Percentiles rank a stretch among this genome's conserved stretches.
These are phyloP conservation scores for Agrilus planipennis DNA, from an alignment of 1,140 invertebrate genomes.

Conservation along the genomic window DNA sequence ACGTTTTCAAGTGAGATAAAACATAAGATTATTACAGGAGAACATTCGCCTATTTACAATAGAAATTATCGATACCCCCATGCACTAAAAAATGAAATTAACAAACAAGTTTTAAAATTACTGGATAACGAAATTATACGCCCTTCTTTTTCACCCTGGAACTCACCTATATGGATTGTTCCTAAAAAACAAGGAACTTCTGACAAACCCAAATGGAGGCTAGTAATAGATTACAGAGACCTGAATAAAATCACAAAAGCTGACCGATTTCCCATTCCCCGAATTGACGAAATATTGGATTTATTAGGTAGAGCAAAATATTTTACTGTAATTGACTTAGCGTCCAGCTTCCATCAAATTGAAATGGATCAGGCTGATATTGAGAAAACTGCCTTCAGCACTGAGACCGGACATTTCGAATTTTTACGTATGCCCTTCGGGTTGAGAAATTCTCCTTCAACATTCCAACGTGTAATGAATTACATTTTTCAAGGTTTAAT, in stretches of 20 bases:
- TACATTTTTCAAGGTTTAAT: slow-evolving; percentile 12
- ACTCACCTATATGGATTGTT: slow-evolving; percentile 22
- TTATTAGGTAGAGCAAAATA: slow-evolving; percentile 28
- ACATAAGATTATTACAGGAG: no score
- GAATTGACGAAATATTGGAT: slow-evolving; percentile 35
- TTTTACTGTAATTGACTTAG: slow-evolving; percentile 37
- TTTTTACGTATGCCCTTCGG: slow-evolving; percentile 26
- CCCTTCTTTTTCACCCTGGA: slow-evolving; percentile 27
- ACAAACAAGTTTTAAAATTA: slow-evolving; percentile 15
- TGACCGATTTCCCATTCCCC: slow-evolving; percentile 37
- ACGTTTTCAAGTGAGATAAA: no score
- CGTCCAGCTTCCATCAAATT: slow-evolving; percentile 38
- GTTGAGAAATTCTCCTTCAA: no score
- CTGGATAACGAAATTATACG: slow-evolving; percentile 16
- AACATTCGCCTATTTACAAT: no score
- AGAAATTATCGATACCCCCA: slow-evolving; percentile 23
- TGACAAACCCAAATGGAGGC: slow-evolving; percentile 24
- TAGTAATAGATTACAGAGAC: slow-evolving; percentile 28
- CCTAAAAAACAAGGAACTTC: slow-evolving; percentile 12
- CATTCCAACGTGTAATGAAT: slow-evolving; percentile 19
- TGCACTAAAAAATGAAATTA: slow-evolving; percentile 20
- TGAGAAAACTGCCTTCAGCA: slow-evolving; percentile 34
- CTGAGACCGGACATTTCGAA: slow-evolving; percentile 20
- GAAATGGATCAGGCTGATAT: slow-evolving; percentile 23
- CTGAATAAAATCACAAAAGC: slow-evolving; percentile 27